Percentiles rank a stretch among this genome's conserved stretches.
phyloP scores from a whole-genome alignment of 2,797 vertebrate species.

The Crocodylus rhombifer region DNA sequence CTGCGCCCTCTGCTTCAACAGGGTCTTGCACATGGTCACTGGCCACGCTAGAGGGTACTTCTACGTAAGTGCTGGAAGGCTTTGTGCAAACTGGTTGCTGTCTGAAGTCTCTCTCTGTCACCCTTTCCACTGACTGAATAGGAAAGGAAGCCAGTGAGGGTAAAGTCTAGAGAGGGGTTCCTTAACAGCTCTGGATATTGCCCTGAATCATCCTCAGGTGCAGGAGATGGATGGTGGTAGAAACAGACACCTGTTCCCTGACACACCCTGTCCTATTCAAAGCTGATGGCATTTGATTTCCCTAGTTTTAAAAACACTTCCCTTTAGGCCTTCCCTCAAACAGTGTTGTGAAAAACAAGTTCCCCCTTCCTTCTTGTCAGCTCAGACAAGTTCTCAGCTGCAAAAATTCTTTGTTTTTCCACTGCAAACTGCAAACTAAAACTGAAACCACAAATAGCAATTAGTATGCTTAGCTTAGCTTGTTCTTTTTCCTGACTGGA shows the following conservation, averaged over 20 bases:
- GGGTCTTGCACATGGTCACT: not conserved
- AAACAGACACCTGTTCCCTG: not conserved
- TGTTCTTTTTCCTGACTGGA: not conserved
- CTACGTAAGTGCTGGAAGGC: not conserved
- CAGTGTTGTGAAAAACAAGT: not conserved
- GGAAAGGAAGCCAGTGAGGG: not conserved
- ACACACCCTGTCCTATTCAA: not conserved
- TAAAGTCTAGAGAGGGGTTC: not conserved
- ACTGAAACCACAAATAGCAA: not conserved
- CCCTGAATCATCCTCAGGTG: rapidly evolving
- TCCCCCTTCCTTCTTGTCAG: not conserved
- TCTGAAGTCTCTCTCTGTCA: not conserved
- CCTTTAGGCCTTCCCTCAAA: not conserved
- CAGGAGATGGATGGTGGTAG: not conserved
- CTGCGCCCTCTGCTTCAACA: rapidly evolving
- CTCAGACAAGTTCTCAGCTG: not conserved
- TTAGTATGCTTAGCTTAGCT: not conserved
- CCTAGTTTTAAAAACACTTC: not conserved
- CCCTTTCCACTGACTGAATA: rapidly evolving
- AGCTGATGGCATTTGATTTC: rapidly evolving
- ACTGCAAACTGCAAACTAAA: not conserved
- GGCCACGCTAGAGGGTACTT: rapidly evolving
- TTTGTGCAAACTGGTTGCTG: rapidly evolving
- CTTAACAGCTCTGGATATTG: rapidly evolving
- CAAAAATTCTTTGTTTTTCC: not conserved